Evolutionary conservation across 1,140 invertebrate genomes (phyloP).

Genomic region (Dysdera silvatica): DNA sequence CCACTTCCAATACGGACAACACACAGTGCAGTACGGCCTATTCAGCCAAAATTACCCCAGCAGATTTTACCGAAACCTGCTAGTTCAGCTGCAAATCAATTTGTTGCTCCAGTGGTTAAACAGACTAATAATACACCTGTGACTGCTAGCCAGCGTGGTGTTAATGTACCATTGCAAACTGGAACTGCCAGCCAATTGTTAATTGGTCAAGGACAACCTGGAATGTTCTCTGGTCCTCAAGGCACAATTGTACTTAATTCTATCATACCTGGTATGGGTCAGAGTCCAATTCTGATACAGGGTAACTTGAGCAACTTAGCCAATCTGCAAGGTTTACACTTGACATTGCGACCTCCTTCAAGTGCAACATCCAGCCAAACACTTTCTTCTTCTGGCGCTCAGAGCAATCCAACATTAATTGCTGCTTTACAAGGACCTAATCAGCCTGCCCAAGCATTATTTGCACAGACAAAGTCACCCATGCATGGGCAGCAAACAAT

Average conservation of each 20-base stretch:
- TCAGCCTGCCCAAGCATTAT: conserved; percentile 27
- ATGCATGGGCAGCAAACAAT: conserved; percentile 32
- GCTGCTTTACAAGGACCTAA: conserved; percentile 32
- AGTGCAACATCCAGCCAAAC: conserved; percentile 6
- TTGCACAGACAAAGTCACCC: conserved; percentile 11
- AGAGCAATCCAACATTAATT: conserved; percentile 30
- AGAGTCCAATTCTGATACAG: conserved; percentile 41
- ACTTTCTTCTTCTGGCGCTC: not conserved
- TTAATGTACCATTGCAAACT: conserved; percentile 23
- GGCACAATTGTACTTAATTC: conserved; percentile 36
- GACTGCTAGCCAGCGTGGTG: conserved; percentile 9
- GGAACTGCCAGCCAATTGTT: conserved; percentile 14
- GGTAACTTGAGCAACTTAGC: conserved; percentile 41
- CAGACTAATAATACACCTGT: conserved; percentile 8
- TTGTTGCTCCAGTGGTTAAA: conserved; percentile 18
- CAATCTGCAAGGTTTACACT: conserved; percentile 35
- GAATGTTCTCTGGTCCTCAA: conserved; percentile 25
- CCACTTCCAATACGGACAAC: not conserved
- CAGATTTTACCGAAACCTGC: conserved; percentile 39
- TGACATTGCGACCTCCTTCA: conserved; percentile 40
- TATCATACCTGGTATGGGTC: conserved; percentile 33
- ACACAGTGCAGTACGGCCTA: conserved; percentile 25
- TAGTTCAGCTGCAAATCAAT: conserved; percentile 20
- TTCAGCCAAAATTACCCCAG: conserved; percentile 37
- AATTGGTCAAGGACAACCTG: conserved; percentile 28